Evolutionary conservation across 2,888 invertebrate genomes (phyloP), one percentile per base, ranked within the genome.

Genomic region (Acanthosepion lycidas): DNA sequence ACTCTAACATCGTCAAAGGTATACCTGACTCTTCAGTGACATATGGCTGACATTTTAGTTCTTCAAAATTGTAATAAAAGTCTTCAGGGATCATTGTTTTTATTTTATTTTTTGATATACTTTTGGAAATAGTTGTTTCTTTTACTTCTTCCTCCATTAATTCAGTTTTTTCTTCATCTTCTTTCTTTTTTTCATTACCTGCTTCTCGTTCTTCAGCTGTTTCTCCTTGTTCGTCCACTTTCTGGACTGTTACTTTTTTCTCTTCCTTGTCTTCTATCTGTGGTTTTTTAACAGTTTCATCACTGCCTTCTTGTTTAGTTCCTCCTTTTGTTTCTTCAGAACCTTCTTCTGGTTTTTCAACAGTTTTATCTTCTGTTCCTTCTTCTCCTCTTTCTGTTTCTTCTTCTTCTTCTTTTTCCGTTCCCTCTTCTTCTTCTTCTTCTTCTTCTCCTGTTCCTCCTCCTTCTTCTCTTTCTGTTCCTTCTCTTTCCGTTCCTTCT

Each of bases 11-110:
- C 95, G 97, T 96, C 26, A 95, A 94, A 23, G 97, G 97, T 9
- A 97, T 95, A 23, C 97, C 97, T 12, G 97, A 97, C 0, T 97
- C 97, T 91, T 96, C 96, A 9, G 97, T 96, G 23, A 97, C 95
- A 12, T 95, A 92, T 15, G 97, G 96, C 91, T 95, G 95, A 28
- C 97, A 97, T 28, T 96, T 95, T 94, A 96, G 96, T 15, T 97
- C 96, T 15, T 97, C 96, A 94, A 95, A 96, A 53, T 97, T 96
- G 95, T 97, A 97, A 95, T 95, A 97, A 95, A 97, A 97, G 95
- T 97, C 97, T 59, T 96, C 97, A 18, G 97, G 97, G 92, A 97
- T 97, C 55, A 94, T n/a, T 53, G 4, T 94, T 42, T 94, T 64
- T 48, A 95, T 94, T 23, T 95, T 95, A 55, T 96, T 95, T 20